These are phyloP conservation scores for Himalopsyche phryganea DNA, from an alignment of 1,140 invertebrate species.

Conservation along the genomic window DNA sequence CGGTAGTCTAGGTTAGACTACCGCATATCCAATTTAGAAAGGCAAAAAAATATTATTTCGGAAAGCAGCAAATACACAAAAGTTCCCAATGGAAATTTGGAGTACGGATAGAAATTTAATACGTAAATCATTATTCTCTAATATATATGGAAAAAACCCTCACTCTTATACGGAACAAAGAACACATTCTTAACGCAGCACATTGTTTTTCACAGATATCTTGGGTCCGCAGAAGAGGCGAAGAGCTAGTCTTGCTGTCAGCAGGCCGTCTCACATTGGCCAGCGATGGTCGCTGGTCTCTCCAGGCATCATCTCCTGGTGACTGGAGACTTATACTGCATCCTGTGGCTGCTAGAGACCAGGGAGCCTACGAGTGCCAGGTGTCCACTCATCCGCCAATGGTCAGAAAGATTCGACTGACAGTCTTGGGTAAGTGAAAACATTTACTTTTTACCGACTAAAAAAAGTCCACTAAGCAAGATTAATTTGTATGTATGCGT, in stretches of 20 bases:
- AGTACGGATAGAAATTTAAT: too few species aligned
- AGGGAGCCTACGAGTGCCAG: conserved; percentile 77
- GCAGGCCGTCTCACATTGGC: conserved; percentile 75
- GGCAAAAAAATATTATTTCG: too few species aligned
- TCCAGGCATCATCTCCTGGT: conserved; percentile 47
- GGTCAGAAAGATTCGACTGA: conserved; percentile 66
- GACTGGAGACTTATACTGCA: conserved; percentile 73
- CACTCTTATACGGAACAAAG: too few species aligned
- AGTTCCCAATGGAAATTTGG: too few species aligned
- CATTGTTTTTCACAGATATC: conserved; percentile 59
- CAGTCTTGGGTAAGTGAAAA: conserved; percentile 66
- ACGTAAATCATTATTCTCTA: too few species aligned
- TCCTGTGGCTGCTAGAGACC: conserved; percentile 69
- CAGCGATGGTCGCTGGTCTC: conserved; percentile 67
- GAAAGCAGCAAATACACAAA: too few species aligned
- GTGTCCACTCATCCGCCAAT: conserved; percentile 74
- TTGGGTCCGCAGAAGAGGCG: conserved; percentile 70
- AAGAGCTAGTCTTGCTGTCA: conserved; percentile 71
- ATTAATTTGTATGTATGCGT: too few species aligned
- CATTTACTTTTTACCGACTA: background rate
- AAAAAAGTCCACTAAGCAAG: too few species aligned
- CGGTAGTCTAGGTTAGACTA: too few species aligned
- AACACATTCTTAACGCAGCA: too few species aligned
- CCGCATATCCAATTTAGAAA: too few species aligned
- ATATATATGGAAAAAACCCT: too few species aligned